Evolutionary conservation across 2,113 vertebrate genomes (phyloP).

Genomic region (Eolophus roseicapilla): DNA sequence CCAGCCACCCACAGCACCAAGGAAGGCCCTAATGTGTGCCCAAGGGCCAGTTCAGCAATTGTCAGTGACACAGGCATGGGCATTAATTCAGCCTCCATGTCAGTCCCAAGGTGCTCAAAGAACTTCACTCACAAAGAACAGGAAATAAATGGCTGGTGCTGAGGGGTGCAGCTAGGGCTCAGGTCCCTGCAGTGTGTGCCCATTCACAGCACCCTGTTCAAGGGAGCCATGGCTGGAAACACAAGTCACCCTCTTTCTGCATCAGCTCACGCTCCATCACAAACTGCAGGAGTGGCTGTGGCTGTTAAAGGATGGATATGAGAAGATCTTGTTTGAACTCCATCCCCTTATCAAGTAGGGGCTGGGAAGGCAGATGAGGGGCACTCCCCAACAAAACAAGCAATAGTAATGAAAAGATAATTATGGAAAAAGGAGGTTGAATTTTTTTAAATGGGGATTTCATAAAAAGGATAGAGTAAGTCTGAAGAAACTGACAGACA

Average conservation of each 20-base stretch:
- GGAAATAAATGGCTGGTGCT: background rate
- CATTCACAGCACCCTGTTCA: background rate
- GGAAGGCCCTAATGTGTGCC: slow-evolving; percentile 64
- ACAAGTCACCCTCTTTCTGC: background rate
- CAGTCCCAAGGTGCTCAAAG: slow-evolving; percentile 45
- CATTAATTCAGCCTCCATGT: slow-evolving; percentile 69
- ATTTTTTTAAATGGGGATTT: background rate
- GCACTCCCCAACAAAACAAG: background rate
- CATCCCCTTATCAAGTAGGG: background rate
- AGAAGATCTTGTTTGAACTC: background rate
- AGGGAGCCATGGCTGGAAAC: background rate
- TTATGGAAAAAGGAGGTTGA: background rate
- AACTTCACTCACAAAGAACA: background rate
- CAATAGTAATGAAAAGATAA: background rate
- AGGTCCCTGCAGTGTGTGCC: background rate
- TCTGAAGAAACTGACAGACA: background rate
- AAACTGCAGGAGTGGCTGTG: background rate
- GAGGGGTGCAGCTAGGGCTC: background rate
- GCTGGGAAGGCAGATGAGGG: background rate
- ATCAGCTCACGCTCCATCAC: background rate
- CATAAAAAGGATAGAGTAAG: background rate
- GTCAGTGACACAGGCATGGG: slow-evolving; percentile 73
- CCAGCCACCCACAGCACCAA: slow-evolving; percentile 38
- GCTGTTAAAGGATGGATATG: background rate
- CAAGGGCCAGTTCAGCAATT: slow-evolving; percentile 70